Percentiles rank a stretch among this genome's conserved stretches.
Conservation (phyloP, 30 jellyfish, hydroid and myxozoan species). For the Turritopsis dohrnii region DNA sequence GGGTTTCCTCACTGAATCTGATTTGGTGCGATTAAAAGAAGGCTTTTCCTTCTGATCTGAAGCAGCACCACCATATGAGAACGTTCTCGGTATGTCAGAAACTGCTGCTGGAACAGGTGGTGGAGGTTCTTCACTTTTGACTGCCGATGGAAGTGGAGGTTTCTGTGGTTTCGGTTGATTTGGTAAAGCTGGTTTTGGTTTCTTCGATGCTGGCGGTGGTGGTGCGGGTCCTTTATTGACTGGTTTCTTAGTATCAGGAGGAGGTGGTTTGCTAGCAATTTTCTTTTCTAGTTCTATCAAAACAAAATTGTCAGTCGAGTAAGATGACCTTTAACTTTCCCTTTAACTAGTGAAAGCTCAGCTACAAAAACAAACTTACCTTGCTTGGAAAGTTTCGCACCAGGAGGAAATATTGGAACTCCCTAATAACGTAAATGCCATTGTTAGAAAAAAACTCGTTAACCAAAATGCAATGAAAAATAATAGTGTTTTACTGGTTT, state of each 20-base stretch:
- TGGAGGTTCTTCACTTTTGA: background rate
- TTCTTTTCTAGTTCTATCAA: conserved; percentile 29
- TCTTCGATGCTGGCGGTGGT: conserved; percentile 38
- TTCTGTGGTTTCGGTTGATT: conserved; percentile 29
- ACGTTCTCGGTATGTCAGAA: background rate
- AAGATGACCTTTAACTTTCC: background rate
- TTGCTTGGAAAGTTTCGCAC: conserved; percentile 8
- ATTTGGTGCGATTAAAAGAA: background rate
- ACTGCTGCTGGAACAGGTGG: background rate
- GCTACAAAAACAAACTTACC: background rate
- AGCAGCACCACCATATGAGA: background rate
- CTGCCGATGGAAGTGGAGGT: conserved; percentile 3
- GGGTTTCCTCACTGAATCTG: background rate
- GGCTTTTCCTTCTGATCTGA: background rate
- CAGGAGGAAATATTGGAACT: conserved; percentile 3
- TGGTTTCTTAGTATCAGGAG: conserved; percentile 12
- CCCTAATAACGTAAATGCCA: background rate
- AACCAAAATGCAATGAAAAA: background rate
- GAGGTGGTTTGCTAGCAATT: conserved; percentile 24
- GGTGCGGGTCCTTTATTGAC: conserved; percentile 20
- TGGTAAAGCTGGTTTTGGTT: conserved; percentile 38
- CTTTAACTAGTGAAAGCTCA: background rate
- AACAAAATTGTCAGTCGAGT: background rate
- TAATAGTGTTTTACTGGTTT: conserved; percentile 6
- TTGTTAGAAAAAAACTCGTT: background rate